Base-by-base conservation (phyloP, 2,888 invertebrate species). In the Brachylomia viminalis region DNA sequence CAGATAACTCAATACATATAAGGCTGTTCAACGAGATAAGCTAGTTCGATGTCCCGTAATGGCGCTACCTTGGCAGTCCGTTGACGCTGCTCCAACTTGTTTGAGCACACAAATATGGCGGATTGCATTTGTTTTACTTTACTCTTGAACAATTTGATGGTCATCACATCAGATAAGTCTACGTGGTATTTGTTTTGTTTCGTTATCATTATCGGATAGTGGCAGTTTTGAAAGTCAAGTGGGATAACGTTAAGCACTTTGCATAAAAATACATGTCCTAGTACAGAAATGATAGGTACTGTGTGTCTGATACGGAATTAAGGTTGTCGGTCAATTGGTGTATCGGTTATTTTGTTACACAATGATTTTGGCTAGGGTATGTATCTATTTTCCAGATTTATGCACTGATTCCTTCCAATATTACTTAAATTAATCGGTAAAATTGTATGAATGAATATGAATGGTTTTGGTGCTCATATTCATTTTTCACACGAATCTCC, bases 1-100 rank as follows among this genome's bases (percentile, higher is more conserved):
- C 42, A 78, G 79, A 86, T 86, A 83, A 70, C 52, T 66, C 73
- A 49, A 65, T 67, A 72, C 38, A 42, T 56, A n/a, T 54, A 65
- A 49, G 61, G 65, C 54, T 76, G 84, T 68, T 71, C 73, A 61
- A 33, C 33, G n/a, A 75, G 87, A 84, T 84, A 84, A 72, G 66
- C 47, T 56, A 27, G 87, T 84, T 86, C 84, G 85, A 76, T 45
- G 87, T 65, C 86, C 86, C 58, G 62, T 72, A 64, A 68, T 71
- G 70, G 78, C 70, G 47, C 75, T 75, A 68, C 87, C 87, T 82
- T 82, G 79, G 54, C 61, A 68, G 87, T 79, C 76, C 85, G 66
- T 77, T 74, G 85, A 86, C 81, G 74, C 77, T 76, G 42, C 83
- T 85, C 20, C 58, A 52, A 68, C 80, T 72, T 80, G 84, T 80